Percentiles rank a stretch among this genome's conserved stretches.
phyloP scores from a whole-genome alignment of 2,797 vertebrate species.

The Darevskia nairensis region DNA sequence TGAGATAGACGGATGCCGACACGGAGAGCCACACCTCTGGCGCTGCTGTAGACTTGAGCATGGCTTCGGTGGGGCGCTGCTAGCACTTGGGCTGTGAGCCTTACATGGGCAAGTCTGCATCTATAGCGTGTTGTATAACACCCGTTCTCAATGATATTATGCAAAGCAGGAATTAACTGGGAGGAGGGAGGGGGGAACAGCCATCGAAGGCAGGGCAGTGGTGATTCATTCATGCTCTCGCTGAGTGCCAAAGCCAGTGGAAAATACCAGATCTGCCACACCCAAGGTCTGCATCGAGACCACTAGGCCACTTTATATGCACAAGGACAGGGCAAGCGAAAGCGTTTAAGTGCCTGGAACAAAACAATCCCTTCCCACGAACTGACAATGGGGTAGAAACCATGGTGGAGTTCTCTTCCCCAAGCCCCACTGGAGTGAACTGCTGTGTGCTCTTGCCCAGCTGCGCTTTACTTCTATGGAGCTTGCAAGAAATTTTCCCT shows the following conservation, averaged over 20 bases:
- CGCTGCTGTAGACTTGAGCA: not conserved
- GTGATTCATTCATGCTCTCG: conserved; percentile 23
- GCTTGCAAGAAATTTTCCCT: not conserved
- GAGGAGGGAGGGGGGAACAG: not conserved
- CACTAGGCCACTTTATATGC: not conserved
- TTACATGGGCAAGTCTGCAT: not conserved
- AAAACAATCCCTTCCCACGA: not conserved
- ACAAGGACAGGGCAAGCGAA: not conserved
- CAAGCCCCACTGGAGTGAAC: not conserved
- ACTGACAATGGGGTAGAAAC: not conserved
- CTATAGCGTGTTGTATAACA: not conserved
- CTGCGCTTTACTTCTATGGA: not conserved
- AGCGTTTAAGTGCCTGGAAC: not conserved
- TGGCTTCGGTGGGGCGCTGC: not conserved
- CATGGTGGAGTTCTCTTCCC: not conserved
- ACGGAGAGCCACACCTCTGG: not conserved
- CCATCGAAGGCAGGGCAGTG: not conserved
- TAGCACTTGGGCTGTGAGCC: not conserved
- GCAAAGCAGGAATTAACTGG: conserved; percentile 9
- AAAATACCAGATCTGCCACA: conserved; percentile 27
- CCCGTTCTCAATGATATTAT: not conserved
- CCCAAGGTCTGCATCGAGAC: not conserved
- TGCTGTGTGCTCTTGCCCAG: not conserved
- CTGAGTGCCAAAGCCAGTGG: conserved; percentile 1
- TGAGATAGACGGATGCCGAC: too few species aligned